Evolutionary conservation across 2,888 invertebrate genomes (phyloP).

Genomic region (Drosophila phalerata): DNA sequence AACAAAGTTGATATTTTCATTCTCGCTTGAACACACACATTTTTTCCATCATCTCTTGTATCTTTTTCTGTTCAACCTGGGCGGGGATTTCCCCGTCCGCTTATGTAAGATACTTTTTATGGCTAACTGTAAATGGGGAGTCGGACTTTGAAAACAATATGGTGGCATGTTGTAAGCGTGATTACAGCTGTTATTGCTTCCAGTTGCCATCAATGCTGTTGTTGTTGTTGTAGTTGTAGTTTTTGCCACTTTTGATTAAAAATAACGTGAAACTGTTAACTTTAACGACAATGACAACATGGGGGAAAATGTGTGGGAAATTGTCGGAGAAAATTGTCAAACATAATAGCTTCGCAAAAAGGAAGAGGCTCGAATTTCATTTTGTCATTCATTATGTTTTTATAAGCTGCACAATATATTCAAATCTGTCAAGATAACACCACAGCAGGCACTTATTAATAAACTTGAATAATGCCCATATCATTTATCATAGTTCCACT

Average conservation of each 20-base stretch:
- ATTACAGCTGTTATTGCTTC: constrained; percentile 61
- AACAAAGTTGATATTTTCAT: constrained; percentile 26
- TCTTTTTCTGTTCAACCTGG: constrained; percentile 15
- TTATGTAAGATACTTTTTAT: constrained; percentile 42
- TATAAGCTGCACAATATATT: constrained; percentile 1
- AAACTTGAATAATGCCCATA: constrained; percentile 23
- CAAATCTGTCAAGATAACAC: constrained; percentile 24
- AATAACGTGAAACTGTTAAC: constrained; percentile 39
- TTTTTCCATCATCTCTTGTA: constrained; percentile 12
- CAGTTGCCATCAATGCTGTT: constrained; percentile 17
- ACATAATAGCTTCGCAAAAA: neutral
- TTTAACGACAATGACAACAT: constrained; percentile 33
- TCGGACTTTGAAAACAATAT: constrained; percentile 39
- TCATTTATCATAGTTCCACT: constrained; percentile 26
- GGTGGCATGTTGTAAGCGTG: constrained; percentile 56
- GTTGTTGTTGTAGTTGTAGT: constrained; percentile 20
- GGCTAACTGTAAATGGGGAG: constrained; percentile 28
- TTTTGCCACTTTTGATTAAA: constrained; percentile 48
- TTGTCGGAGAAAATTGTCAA: constrained; percentile 16
- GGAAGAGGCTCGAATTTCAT: neutral
- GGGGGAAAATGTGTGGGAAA: constrained; percentile 16
- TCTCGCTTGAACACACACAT: constrained; percentile 28
- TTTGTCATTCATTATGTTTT: constrained; percentile 2
- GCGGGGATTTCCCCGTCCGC: constrained; percentile 20
- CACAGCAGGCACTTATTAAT: constrained; percentile 32